Evolutionary conservation across 1,140 invertebrate species (phyloP).

Genomic region (Rhopalosiphum maidis): DNA sequence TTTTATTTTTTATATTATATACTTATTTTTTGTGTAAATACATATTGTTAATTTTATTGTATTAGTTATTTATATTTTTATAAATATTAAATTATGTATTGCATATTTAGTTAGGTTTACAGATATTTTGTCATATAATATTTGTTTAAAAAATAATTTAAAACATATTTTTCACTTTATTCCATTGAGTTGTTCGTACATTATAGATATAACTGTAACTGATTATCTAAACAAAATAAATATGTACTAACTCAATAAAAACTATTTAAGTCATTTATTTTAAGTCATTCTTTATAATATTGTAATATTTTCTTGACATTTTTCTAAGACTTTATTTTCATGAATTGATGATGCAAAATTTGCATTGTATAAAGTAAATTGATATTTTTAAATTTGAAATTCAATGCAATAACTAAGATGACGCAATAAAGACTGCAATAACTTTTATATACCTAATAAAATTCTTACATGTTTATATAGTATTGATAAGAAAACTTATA

Average conservation of each 20-base stretch:
- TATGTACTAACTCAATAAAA: background rate
- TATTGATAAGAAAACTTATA: too few relatives aligned
- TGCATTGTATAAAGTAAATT: background rate
- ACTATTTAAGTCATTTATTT: background rate
- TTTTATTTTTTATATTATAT: background rate
- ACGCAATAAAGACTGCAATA: too few relatives aligned
- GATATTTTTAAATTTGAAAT: background rate
- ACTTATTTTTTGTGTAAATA: background rate
- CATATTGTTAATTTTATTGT: background rate
- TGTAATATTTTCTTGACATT: background rate
- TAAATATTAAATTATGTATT: background rate
- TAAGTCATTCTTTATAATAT: background rate
- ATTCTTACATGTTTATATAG: too few relatives aligned
- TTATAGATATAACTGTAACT: background rate
- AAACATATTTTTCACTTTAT: background rate
- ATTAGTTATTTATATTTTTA: background rate
- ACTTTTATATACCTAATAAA: too few relatives aligned
- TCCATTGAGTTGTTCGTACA: background rate
- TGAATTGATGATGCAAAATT: background rate
- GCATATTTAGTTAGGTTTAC: background rate
- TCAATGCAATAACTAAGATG: background rate
- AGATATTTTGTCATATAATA: background rate
- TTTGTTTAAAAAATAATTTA: background rate
- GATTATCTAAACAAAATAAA: background rate
- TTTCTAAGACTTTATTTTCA: background rate